Evolutionary conservation across 1,140 invertebrate genomes (phyloP).

Genomic region (Heliconius himera): DNA sequence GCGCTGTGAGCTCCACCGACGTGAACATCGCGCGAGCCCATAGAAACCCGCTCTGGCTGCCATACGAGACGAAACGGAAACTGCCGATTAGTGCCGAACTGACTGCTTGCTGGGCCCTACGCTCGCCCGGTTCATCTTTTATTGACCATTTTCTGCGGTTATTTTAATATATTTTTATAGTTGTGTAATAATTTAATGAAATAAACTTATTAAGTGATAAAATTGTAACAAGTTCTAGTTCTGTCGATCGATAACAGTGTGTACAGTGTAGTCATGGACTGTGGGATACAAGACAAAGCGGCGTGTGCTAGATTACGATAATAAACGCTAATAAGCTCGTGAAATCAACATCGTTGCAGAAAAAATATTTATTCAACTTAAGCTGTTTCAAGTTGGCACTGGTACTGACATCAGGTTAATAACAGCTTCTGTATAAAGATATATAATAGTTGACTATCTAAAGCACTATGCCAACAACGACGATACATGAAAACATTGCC

Average conservation of each 20-base stretch:
- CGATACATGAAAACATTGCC: slow-evolving; percentile 73
- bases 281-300: slow-evolving; percentile 26
- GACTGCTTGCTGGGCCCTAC: slow-evolving; percentile 52
- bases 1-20: slow-evolving; percentile 44
- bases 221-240: slow-evolving; percentile 6
- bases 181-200: slow-evolving; percentile 37
- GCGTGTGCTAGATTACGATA: slow-evolving; percentile 48
- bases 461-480: slow-evolving; percentile 67
- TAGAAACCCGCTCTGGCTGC: slow-evolving; percentile 35
- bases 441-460: slow-evolving; percentile 27
- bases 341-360: slow-evolving; percentile 14
- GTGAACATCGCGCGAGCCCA: slow-evolving; percentile 49
- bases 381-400: background rate
- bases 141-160: slow-evolving; percentile 73
- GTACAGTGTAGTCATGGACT: slow-evolving; percentile 34
- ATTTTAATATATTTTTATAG: slow-evolving; percentile 43
- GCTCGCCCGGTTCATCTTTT: slow-evolving; percentile 56
- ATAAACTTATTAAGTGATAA: slow-evolving; percentile 50
- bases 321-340: slow-evolving; percentile 48
- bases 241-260: slow-evolving; percentile 21
- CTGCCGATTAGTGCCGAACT: slow-evolving; percentile 72
- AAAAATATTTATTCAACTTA: background rate
- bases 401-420: background rate
- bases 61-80: slow-evolving; percentile 56
- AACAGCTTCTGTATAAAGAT: background rate